These are phyloP conservation scores for Dendrolimus pini DNA, from an alignment of 2,888 invertebrate genomes.

Conservation along the genomic window DNA sequence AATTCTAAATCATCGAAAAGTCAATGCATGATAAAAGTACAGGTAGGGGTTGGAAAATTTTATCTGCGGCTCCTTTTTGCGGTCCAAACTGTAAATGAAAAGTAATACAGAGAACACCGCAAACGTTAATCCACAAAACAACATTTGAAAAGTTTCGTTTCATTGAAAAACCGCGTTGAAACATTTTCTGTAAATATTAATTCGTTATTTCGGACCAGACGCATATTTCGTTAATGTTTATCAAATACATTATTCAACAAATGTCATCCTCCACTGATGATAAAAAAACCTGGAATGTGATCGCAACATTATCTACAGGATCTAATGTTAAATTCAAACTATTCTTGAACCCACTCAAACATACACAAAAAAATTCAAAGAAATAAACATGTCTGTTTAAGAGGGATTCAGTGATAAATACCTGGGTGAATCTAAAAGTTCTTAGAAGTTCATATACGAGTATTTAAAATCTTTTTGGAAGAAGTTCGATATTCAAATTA, in stretches of 20 bases:
- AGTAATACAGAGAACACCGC: conserved; percentile 41
- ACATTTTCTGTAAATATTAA: conserved; percentile 28
- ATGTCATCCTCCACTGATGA: too few relatives aligned
- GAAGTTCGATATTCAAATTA: too few relatives aligned
- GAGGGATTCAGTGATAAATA: too few relatives aligned
- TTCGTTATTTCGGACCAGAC: conserved; percentile 30
- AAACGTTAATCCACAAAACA: conserved; percentile 43
- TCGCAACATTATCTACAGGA: neutral
- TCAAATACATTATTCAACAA: too few relatives aligned
- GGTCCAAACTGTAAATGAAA: conserved; percentile 39
- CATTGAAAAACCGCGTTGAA: conserved; percentile 32
- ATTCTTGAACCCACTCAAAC: too few relatives aligned
- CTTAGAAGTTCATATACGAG: too few relatives aligned
- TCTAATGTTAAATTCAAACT: neutral
- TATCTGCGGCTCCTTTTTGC: conserved; percentile 26
- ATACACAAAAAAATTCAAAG: too few relatives aligned
- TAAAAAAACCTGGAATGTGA: neutral
- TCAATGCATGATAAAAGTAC: conserved; percentile 30
- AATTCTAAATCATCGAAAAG: conserved; percentile 1
- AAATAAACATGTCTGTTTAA: too few relatives aligned
- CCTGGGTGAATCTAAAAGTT: too few relatives aligned
- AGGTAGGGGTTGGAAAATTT: conserved; percentile 22
- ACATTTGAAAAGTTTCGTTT: conserved; percentile 42
- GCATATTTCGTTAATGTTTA: conserved; percentile 19
- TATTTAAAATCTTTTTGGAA: too few relatives aligned